These are phyloP conservation scores for Trichoplax adhaerens DNA, from an alignment of 37 sponge, comb jelly and placozoan genomes.

Conservation along the genomic window DNA sequence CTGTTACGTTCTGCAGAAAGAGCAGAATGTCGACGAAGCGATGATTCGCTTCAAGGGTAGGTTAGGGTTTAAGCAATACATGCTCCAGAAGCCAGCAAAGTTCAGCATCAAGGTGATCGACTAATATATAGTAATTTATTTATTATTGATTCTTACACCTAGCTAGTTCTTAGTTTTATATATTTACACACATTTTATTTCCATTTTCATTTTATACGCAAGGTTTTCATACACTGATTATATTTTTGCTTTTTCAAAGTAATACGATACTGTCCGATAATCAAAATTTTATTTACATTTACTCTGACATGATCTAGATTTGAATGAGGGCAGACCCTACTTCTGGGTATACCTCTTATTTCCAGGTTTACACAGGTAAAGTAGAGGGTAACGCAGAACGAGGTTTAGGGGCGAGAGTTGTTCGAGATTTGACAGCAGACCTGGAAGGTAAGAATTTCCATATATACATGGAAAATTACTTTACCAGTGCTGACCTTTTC, in stretches of 20 bases:
- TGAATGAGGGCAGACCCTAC: constrained; percentile 17
- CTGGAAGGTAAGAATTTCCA: constrained; percentile 8
- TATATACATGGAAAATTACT: constrained; percentile 21
- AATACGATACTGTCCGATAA: too few relatives aligned
- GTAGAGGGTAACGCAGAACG: constrained; percentile 4
- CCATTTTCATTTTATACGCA: too few relatives aligned
- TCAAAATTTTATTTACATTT: too few relatives aligned
- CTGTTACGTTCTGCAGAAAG: constrained; percentile 13
- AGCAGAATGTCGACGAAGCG: constrained; percentile 16
- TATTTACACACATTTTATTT: too few relatives aligned
- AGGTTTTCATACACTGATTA: too few relatives aligned
- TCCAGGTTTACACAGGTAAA: constrained; percentile 15
- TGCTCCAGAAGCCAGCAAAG: constrained; percentile 17
- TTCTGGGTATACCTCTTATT: constrained; percentile 7
- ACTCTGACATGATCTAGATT: too few relatives aligned
- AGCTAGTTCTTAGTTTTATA: too few relatives aligned
- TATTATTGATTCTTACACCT: too few relatives aligned
- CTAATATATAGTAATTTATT: too few relatives aligned
- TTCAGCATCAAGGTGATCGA: constrained; percentile 13
- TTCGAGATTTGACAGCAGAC: constrained; percentile 2
- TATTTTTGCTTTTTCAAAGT: too few relatives aligned
- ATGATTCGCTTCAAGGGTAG: constrained; percentile 21
- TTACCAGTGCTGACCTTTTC: constrained; percentile 6
- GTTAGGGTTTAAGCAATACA: constrained; percentile 17
- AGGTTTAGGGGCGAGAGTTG: constrained; percentile 16